Evolutionary conservation across 2,113 vertebrate genomes (phyloP).

Genomic region (Crotalus tigris): DNA sequence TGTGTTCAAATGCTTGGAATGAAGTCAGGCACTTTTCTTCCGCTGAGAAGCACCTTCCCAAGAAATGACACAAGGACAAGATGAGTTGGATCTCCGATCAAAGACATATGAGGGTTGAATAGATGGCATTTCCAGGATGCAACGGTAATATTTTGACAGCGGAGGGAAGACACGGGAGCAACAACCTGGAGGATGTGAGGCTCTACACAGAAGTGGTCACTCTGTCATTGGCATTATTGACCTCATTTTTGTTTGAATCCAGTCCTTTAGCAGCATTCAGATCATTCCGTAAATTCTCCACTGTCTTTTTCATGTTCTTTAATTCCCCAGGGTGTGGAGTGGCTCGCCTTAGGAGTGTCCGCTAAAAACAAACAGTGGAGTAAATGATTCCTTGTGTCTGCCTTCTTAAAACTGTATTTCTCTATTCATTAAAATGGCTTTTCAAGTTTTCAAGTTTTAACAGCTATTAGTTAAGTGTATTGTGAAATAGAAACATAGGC

Average conservation of each 20-base stretch:
- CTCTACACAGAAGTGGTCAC: slow-evolving; percentile 96
- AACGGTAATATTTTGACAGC: slow-evolving; percentile 66
- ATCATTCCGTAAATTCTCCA: slow-evolving; percentile 93
- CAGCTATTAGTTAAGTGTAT: background rate
- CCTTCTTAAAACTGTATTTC: background rate
- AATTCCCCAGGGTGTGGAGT: slow-evolving; percentile 96
- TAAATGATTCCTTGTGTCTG: slow-evolving; percentile 50
- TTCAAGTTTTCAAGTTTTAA: slow-evolving; percentile 39
- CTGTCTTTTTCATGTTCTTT: slow-evolving; percentile 94
- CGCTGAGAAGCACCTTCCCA: slow-evolving; percentile 63
- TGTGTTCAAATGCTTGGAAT: slow-evolving; percentile 67
- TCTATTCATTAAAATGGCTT: slow-evolving; percentile 32
- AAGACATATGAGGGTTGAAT: slow-evolving; percentile 57
- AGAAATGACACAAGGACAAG: slow-evolving; percentile 54
- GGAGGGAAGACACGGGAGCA: slow-evolving; percentile 81
- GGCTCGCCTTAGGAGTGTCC: slow-evolving; percentile 88
- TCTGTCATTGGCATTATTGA: slow-evolving; percentile 92
- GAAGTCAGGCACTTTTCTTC: slow-evolving; percentile 86
- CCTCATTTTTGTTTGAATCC: slow-evolving; percentile 99
- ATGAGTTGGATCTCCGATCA: slow-evolving; percentile 58
- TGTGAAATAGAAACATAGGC: background rate
- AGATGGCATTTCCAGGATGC: slow-evolving; percentile 63
- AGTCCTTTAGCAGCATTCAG: slow-evolving; percentile 95
- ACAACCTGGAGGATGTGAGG: slow-evolving; percentile 70
- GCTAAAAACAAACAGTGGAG: slow-evolving; percentile 70